Percentiles rank a stretch among this genome's conserved stretches.
Conservation (phyloP, 2,113 vertebrate genomes). For the Lophochroa leadbeateri region DNA sequence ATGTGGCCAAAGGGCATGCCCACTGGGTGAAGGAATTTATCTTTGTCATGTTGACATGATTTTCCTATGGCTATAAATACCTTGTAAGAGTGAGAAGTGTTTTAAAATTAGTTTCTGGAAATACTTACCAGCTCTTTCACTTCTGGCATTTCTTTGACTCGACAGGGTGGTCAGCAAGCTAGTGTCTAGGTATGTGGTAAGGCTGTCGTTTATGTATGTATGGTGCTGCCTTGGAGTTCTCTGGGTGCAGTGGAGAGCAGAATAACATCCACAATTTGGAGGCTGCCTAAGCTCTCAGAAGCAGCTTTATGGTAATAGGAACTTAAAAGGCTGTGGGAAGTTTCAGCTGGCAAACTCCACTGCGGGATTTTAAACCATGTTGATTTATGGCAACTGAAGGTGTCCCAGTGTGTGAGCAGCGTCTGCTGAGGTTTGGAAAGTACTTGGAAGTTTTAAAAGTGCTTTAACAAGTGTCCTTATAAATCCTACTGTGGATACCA, state of each 20-base stretch:
- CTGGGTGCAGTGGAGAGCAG: not conserved
- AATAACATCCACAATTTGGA: not conserved
- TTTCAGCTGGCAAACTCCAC: not conserved
- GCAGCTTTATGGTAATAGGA: not conserved
- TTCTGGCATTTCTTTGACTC: not conserved
- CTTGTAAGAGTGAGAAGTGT: not conserved
- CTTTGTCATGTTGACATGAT: not conserved
- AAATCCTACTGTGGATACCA: not conserved
- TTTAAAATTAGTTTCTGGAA: not conserved
- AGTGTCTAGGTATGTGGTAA: not conserved
- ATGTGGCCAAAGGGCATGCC: rapidly evolving
- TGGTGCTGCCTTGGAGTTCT: not conserved
- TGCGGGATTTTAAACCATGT: not conserved
- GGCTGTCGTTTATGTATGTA: not conserved
- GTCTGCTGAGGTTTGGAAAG: not conserved
- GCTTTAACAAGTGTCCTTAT: not conserved
- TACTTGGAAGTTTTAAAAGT: not conserved
- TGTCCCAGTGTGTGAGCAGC: not conserved
- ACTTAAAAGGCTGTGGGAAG: not conserved
- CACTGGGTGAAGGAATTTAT: not conserved
- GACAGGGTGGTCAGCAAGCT: not conserved
- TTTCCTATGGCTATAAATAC: not conserved
- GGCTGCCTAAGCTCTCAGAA: not conserved
- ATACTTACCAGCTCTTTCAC: not conserved
- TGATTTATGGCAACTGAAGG: not conserved